phyloP scores from a whole-genome alignment of 2,888 invertebrate species.

The Apantesis nais region DNA sequence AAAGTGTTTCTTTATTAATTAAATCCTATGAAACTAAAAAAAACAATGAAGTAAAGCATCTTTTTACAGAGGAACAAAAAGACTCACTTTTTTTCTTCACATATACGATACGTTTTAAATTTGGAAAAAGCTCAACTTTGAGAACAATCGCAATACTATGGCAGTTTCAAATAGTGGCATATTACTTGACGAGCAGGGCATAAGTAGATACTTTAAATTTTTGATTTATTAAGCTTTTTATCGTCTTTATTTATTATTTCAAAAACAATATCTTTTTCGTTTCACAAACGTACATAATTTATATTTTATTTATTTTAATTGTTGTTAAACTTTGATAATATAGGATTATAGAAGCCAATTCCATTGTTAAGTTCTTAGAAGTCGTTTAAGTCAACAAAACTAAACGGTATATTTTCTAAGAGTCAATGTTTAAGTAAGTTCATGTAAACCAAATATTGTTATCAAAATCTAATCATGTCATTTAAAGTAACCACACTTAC shows the following conservation, averaged over 20 bases:
- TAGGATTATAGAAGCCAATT: too few relatives aligned
- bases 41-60: too few relatives aligned
- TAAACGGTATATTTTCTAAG: neutral
- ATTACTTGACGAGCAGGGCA: neutral
- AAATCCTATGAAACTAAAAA: too few relatives aligned
- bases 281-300: too few relatives aligned
- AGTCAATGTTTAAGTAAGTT: neutral
- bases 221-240: neutral
- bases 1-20: too few relatives aligned
- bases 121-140: neutral
- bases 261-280: too few relatives aligned
- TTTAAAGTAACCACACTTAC: constrained; percentile 37
- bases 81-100: too few relatives aligned
- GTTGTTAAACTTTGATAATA: too few relatives aligned
- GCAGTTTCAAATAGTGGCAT: neutral
- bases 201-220: neutral
- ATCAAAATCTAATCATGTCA: constrained; percentile 35
- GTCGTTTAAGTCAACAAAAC: too few relatives aligned
- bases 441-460: neutral
- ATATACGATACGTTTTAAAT: neutral
- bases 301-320: too few relatives aligned
- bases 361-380: too few relatives aligned
- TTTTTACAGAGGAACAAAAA: too few relatives aligned
- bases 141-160: neutral
- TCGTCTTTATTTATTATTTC: neutral